Conservation (phyloP, 2,888 invertebrate species). For the Bombyx huttoni region DNA sequence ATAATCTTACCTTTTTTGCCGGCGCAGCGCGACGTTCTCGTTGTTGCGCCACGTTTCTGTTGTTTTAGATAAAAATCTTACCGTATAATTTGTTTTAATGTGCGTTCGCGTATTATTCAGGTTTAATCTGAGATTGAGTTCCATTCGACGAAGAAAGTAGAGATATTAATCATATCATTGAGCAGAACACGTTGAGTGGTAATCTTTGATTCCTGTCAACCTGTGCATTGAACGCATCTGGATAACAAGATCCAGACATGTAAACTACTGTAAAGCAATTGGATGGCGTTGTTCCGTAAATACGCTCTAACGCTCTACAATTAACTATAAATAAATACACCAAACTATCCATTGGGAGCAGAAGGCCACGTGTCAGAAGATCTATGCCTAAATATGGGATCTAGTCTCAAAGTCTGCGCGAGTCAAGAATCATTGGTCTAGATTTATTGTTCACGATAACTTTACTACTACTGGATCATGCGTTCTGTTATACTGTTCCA, state of each 20-base stretch:
- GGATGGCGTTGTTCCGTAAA: no score
- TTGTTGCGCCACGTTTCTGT: not conserved
- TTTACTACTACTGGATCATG: not conserved
- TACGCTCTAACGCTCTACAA: no score
- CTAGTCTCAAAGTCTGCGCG: not conserved
- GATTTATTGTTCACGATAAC: not conserved
- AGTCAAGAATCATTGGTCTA: not conserved
- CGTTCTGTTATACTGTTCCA: not conserved
- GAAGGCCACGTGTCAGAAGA: constrained; percentile 1
- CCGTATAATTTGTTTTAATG: not conserved
- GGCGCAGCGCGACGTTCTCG: not conserved
- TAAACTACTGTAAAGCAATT: no score
- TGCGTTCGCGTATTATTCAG: not conserved
- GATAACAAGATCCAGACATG: no score
- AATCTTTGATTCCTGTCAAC: no score
- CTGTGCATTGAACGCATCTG: no score
- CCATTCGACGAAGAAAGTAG: no score
- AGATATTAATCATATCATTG: no score
- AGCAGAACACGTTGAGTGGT: no score
- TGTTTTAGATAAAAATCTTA: not conserved
- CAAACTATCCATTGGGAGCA: not conserved
- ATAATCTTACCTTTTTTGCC: not conserved
- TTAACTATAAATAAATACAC: not conserved
- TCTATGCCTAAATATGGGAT: not conserved
- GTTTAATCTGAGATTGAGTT: no score